Evolutionary conservation across 2,113 vertebrate species (phyloP).

Genomic region (Oostethus manadensis): DNA sequence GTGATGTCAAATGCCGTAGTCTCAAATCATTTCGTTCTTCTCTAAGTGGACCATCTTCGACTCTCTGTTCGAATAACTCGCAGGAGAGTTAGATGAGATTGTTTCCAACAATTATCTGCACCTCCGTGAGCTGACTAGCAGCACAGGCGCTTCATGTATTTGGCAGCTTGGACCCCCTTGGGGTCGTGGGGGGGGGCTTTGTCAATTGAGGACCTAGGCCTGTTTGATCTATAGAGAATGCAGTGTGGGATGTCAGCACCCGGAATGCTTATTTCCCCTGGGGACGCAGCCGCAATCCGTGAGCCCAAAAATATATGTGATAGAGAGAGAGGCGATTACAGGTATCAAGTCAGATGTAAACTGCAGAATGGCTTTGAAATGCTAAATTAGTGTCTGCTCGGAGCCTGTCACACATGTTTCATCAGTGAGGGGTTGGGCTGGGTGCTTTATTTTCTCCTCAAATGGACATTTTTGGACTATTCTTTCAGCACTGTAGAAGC

Average conservation of each 20-base stretch:
- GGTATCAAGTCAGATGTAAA: conserved; percentile 45
- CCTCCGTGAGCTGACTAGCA: conserved; percentile 27
- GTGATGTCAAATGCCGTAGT: background rate
- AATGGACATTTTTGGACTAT: too few species aligned
- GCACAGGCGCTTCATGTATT: conserved; percentile 37
- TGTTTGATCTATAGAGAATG: conserved; percentile 65
- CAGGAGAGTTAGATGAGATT: conserved; percentile 12
- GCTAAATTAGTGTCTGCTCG: conserved; percentile 38
- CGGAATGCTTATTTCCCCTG: conserved; percentile 62
- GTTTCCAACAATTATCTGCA: background rate
- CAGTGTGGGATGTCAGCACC: conserved; percentile 54
- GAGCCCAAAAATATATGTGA: conserved; percentile 65
- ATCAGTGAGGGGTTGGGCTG: too few species aligned
- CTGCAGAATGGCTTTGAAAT: conserved; percentile 53
- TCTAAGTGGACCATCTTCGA: conserved; percentile 12
- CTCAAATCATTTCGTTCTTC: too few species aligned
- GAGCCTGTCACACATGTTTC: conserved; percentile 19
- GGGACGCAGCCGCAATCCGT: conserved; percentile 50
- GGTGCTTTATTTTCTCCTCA: too few species aligned
- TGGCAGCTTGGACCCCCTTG: conserved; percentile 35
- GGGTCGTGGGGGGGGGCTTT: background rate
- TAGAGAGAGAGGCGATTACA: conserved; percentile 46
- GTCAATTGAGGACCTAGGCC: conserved; percentile 41
- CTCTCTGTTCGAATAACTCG: conserved; percentile 8
- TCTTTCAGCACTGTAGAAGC: too few species aligned